Evolutionary conservation across 1,140 invertebrate genomes (phyloP).

Genomic region (Bombyx mandarina): DNA sequence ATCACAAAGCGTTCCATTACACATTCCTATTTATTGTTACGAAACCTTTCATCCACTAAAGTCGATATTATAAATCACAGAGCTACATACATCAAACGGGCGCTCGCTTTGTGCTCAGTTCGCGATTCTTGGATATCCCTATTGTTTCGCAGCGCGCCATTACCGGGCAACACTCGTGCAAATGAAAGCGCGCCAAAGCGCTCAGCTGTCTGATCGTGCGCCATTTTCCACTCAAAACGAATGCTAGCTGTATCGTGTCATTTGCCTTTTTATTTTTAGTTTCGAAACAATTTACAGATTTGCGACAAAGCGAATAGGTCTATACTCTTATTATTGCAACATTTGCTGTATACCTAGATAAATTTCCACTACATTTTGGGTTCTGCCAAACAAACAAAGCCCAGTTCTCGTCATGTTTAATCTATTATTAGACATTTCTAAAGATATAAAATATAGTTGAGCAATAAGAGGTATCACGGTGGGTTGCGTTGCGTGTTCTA

Average conservation of each 20-base stretch:
- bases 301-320: too few relatives aligned
- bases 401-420: too few relatives aligned
- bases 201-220: constrained; percentile 44
- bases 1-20: neutral
- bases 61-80: constrained; percentile 24
- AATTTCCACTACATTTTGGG: too few relatives aligned
- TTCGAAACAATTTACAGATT: neutral
- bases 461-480: too few relatives aligned
- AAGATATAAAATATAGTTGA: too few relatives aligned
- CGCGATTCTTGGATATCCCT: constrained; percentile 28
- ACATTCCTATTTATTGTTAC: neutral
- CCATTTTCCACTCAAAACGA: constrained; percentile 43
- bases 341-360: too few relatives aligned
- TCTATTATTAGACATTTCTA: too few relatives aligned
- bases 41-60: constrained; percentile 26
- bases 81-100: constrained; percentile 56
- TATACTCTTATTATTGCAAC: too few relatives aligned
- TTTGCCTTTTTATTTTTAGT: too few relatives aligned
- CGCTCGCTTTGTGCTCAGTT: constrained; percentile 48
- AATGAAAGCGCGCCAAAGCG: constrained; percentile 36
- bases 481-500: too few relatives aligned
- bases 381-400: too few relatives aligned
- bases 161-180: constrained; percentile 48
- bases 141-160: constrained; percentile 57
- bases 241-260: too few relatives aligned